Evolutionary conservation across 2,113 vertebrate species (phyloP).

Genomic region (Lanius ludovicianus): DNA sequence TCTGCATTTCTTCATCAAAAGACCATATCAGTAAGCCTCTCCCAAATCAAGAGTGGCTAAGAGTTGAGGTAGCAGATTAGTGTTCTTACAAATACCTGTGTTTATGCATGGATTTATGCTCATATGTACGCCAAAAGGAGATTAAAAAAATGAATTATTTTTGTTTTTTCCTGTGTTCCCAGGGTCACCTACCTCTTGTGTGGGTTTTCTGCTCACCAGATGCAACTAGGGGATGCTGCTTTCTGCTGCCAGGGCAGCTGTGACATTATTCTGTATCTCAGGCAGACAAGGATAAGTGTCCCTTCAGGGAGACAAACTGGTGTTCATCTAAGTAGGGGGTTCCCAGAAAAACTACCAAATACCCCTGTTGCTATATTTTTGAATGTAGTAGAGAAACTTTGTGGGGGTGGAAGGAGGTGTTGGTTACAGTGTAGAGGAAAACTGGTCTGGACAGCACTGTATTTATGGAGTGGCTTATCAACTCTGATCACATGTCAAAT

Average conservation of each 20-base stretch:
- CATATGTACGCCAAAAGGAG: neutral
- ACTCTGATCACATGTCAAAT: neutral
- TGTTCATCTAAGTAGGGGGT: neutral
- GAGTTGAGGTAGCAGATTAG: neutral
- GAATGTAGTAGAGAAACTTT: neutral
- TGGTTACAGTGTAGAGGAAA: neutral
- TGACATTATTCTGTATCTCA: neutral
- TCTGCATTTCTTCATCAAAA: neutral
- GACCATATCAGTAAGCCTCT: neutral
- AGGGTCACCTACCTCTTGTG: neutral
- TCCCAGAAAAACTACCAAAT: neutral
- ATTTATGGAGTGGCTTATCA: neutral
- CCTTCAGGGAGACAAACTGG: neutral
- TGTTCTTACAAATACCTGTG: neutral
- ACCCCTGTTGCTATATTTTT: neutral
- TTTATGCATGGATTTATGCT: neutral
- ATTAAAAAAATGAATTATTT: neutral
- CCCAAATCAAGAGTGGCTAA: neutral
- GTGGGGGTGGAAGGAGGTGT: neutral
- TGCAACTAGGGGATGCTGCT: neutral
- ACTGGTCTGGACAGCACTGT: fast-evolving
- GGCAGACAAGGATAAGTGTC: neutral
- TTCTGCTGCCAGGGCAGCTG: neutral
- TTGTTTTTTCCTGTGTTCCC: neutral
- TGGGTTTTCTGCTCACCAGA: neutral